These are phyloP conservation scores for Bugulina stolonifera DNA, from an alignment of 2,888 invertebrate genomes.

Conservation along the genomic window DNA sequence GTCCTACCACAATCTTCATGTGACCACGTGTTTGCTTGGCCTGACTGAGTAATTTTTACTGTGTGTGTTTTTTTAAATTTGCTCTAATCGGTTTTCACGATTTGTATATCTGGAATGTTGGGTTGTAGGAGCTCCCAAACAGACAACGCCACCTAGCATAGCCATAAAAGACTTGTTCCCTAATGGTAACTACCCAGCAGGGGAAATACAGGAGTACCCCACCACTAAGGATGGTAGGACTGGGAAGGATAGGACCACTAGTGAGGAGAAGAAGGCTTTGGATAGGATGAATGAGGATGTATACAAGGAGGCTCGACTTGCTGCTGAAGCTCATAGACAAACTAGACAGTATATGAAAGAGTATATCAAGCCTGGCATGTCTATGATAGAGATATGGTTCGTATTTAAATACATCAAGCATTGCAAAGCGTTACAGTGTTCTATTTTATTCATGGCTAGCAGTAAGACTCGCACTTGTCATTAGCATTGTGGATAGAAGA, in stretches of 20 bases:
- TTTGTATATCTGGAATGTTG: too few species aligned
- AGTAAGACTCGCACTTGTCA: too few species aligned
- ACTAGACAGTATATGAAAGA: constrained; percentile 84
- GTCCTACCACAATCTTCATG: too few species aligned
- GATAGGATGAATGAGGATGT: constrained; percentile 86
- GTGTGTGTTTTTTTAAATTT: too few species aligned
- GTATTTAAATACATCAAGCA: too few species aligned
- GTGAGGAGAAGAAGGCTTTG: constrained; percentile 69
- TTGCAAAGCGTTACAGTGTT: too few species aligned
- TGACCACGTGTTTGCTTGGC: too few species aligned
- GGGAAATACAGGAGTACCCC: constrained; percentile 80
- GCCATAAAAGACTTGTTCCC: constrained; percentile 79
- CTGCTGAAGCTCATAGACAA: constrained; percentile 96
- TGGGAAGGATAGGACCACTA: constrained; percentile 72
- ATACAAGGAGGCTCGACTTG: constrained; percentile 87
- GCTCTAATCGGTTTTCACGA: too few species aligned
- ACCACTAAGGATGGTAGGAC: constrained; percentile 72
- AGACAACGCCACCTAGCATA: constrained; percentile 66
- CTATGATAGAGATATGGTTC: constrained; percentile 91
- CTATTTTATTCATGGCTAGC: too few species aligned
- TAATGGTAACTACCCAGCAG: constrained; percentile 77
- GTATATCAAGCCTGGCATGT: constrained; percentile 96
- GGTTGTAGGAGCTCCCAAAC: constrained; percentile 29
- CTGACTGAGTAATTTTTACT: too few species aligned
- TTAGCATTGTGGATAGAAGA: too few species aligned